A percentile compares a stretch with the other conserved stretches of the same genome.
Evolutionary conservation across 2,888 invertebrate species (phyloP).

Genomic region (Sesamia inferens): DNA sequence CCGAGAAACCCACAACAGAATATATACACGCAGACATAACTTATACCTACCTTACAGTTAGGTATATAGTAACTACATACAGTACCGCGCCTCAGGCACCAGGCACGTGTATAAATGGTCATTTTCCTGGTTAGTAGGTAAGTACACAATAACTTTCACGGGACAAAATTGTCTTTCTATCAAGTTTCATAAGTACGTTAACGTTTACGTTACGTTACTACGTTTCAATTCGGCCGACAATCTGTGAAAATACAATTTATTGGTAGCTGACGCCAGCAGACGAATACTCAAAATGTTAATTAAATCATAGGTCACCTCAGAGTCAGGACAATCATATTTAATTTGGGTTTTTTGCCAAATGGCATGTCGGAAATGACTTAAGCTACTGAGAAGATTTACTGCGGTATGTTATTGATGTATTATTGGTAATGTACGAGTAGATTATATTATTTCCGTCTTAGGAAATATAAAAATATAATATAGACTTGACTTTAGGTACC

Average conservation of each 20-base stretch:
- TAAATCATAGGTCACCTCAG: background rate
- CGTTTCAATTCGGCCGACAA: background rate
- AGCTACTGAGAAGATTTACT: background rate
- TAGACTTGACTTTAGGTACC: background rate
- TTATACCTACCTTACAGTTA: background rate
- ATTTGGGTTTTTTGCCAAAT: background rate
- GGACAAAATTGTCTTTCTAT: background rate
- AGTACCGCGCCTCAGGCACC: background rate
- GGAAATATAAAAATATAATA: background rate
- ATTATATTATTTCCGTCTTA: background rate
- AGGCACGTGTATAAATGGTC: conserved; percentile 2
- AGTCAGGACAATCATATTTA: background rate
- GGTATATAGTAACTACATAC: background rate
- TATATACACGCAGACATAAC: background rate
- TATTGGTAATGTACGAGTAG: background rate
- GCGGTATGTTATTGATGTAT: background rate
- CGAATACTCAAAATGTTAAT: background rate
- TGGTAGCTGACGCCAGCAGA: too few species aligned
- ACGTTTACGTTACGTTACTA: too few species aligned
- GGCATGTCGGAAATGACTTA: too few species aligned
- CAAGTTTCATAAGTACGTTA: background rate
- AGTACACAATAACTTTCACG: background rate
- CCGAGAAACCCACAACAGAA: conserved; percentile 30
- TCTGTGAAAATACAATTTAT: background rate
- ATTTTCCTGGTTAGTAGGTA: conserved; percentile 6